These are phyloP conservation scores for Peromyscus eremicus DNA, from an alignment of 2,797 vertebrate species.

Conservation along the genomic window DNA sequence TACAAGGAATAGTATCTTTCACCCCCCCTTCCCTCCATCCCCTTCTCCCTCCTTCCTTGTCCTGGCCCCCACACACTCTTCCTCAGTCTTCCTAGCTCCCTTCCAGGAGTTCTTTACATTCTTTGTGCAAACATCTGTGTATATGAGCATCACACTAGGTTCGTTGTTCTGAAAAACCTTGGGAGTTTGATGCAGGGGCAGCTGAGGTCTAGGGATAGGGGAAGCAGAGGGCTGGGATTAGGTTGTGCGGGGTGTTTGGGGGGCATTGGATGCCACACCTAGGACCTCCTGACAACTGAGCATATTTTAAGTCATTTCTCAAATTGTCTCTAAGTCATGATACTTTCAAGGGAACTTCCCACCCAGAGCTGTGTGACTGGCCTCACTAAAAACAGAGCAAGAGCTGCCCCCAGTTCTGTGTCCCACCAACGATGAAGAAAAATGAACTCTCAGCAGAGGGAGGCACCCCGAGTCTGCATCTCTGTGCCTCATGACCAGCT, in stretches of 20 bases:
- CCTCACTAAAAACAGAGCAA: not conserved
- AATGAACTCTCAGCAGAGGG: not conserved
- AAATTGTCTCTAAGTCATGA: not conserved
- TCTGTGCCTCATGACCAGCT: not conserved
- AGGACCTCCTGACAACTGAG: not conserved
- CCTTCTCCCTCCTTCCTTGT: too few species aligned
- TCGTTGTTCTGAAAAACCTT: not conserved
- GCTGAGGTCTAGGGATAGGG: not conserved
- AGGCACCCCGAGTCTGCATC: not conserved
- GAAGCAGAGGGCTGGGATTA: not conserved
- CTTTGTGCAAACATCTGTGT: not conserved
- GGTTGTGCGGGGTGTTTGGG: not conserved
- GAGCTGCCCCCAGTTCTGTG: not conserved
- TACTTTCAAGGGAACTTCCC: constrained; percentile 27
- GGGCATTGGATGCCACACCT: not conserved
- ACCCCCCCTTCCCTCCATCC: rapidly evolving
- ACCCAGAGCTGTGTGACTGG: not conserved
- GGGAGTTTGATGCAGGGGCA: not conserved
- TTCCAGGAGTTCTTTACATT: not conserved
- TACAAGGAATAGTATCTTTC: not conserved
- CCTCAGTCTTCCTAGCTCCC: too few species aligned
- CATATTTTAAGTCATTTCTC: not conserved
- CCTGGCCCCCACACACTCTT: not conserved
- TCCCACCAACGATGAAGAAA: constrained; percentile 52
- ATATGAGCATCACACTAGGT: not conserved